Percentiles rank a stretch among this genome's conserved stretches.
Evolutionary conservation across 1,140 invertebrate species (phyloP).

Genomic region (Metaphire vulgaris): DNA sequence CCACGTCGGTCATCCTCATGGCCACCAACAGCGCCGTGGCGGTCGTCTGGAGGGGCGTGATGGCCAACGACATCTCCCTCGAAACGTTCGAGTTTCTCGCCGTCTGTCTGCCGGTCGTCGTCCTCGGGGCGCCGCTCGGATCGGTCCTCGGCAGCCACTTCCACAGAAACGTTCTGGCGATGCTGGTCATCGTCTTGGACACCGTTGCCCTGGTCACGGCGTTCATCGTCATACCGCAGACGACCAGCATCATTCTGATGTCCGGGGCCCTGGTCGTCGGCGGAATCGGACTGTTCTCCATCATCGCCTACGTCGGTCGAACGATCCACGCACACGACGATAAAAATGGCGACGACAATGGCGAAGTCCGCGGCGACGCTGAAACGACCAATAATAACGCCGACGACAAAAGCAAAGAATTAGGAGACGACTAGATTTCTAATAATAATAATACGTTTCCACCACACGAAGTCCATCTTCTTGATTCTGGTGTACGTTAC

Average conservation of each 20-base stretch:
- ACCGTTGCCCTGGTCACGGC: constrained; percentile 39
- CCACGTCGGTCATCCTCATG: constrained; percentile 44
- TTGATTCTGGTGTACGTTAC: no score
- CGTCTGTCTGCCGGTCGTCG: constrained; percentile 40
- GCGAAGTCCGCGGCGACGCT: not conserved
- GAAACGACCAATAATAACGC: not conserved
- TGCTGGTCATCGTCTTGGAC: constrained; percentile 40
- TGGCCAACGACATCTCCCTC: constrained; percentile 40
- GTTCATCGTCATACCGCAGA: constrained; percentile 30
- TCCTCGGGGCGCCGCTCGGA: constrained; percentile 40
- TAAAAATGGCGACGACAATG: not conserved
- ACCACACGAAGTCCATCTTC: no score
- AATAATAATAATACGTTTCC: no score
- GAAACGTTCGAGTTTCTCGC: constrained; percentile 41
- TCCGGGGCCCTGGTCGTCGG: constrained; percentile 20
- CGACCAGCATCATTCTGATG: not conserved
- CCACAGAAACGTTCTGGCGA: constrained; percentile 42
- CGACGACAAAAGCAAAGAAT: no score
- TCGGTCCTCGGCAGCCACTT: constrained; percentile 44
- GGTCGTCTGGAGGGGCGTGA: constrained; percentile 41
- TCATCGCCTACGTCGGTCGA: constrained; percentile 14
- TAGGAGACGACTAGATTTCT: no score
- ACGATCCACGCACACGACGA: not conserved
- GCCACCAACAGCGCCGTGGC: constrained; percentile 38
- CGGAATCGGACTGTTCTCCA: constrained; percentile 18